Base-by-base conservation (phyloP, 1,140 invertebrate genomes). In the Nomia melanderi region DNA sequence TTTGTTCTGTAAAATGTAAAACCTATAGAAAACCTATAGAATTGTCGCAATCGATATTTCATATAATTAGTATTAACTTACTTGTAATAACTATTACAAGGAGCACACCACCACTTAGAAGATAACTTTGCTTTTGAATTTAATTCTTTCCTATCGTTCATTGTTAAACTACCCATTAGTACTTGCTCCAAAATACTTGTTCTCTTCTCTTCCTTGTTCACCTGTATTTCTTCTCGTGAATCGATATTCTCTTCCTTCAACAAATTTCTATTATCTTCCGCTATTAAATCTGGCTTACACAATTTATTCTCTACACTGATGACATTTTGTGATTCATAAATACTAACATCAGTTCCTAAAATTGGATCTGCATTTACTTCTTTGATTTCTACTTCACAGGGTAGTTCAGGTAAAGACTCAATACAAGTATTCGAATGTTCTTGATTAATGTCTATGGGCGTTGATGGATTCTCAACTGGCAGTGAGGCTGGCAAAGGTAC, bases 121-220 rank as follows among this genome's bases (percentile, higher is more conserved):
- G 79, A 88, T 17, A 88, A 60, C 44, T 80, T 85, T 20, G 44
- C 31, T 67, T 77, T 82, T 1, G 80, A 63, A 66, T 81, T 81
- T 12, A 82, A 66, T 23, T 88, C 82, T 53, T 87, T 87, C 8
- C 85, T 85, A 67, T 90, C 87, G 23, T 86, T 88, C 39, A 90
- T 79, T 8, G 86, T 88, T 44, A 90, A 78, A 82, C 78, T 88
- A 20, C 89, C 90, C 20, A 83, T 90, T 25, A 90, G 66, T 8
- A 87, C 89, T 71, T 89, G 87, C 39, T 90, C 88, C 31, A 90
- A 73, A 69, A 90, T 91, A 79, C 90, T 91, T 0, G 85, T 89
- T 31, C 64, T 75, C 39, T 87, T 88, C 27, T 81, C 81, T 23
- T 80, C 81, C n/a, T 54, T 83, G 14, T 71, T 81, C 9, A 67